Percentiles rank a stretch among this genome's conserved stretches.
These are phyloP conservation scores for Pachypanchax playfairii DNA, from an alignment of 2,113 vertebrate genomes.

Conservation along the genomic window DNA sequence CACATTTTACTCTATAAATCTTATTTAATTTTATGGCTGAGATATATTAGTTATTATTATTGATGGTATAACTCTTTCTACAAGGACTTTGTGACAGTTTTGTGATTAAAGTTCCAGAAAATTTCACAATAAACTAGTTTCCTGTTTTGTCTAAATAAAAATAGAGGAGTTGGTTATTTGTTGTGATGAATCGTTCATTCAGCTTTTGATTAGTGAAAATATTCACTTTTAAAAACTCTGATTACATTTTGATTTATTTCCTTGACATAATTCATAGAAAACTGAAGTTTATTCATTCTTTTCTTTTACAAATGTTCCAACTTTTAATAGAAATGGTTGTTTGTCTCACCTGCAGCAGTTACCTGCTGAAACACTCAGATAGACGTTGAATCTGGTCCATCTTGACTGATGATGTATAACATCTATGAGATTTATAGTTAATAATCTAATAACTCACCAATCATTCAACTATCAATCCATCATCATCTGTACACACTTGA, in stretches of 20 bases:
- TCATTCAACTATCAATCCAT: no score
- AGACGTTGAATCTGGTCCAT: no score
- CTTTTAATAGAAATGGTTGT: constrained; percentile 4
- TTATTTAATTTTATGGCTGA: no score
- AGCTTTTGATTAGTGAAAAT: constrained; percentile 23
- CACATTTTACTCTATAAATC: no score
- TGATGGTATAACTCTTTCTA: constrained; percentile 1
- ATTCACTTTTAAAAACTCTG: constrained; percentile 10
- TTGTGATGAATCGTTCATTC: background rate
- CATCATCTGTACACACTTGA: no score
- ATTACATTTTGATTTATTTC: constrained; percentile 36
- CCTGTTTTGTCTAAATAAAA: constrained; percentile 14
- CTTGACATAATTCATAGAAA: constrained; percentile 15
- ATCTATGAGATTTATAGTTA: no score
- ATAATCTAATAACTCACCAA: no score
- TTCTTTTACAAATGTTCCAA: constrained; percentile 7
- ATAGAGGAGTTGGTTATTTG: background rate
- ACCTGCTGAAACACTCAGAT: no score
- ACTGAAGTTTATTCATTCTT: constrained; percentile 12
- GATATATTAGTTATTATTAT: no score
- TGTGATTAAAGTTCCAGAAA: constrained; percentile 3
- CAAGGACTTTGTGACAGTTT: background rate
- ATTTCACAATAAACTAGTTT: background rate
- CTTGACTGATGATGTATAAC: no score
- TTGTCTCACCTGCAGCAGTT: constrained; percentile 8